These are phyloP conservation scores for Equus quagga DNA, from an alignment of 2,113 vertebrate species.

Conservation along the genomic window DNA sequence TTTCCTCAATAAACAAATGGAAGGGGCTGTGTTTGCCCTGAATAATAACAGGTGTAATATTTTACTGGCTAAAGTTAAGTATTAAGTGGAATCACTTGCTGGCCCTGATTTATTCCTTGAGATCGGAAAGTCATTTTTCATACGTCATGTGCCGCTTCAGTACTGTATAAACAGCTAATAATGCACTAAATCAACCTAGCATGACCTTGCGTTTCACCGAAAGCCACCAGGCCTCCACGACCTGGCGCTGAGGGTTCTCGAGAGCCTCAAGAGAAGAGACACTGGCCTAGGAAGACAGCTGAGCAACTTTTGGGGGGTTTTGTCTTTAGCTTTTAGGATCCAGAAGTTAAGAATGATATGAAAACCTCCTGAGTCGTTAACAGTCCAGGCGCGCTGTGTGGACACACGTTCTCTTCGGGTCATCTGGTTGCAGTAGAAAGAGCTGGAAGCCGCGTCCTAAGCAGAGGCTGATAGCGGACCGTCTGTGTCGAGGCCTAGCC, in stretches of 20 bases:
- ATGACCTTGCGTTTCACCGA: conserved; percentile 61
- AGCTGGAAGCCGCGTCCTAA: not conserved
- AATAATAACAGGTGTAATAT: conserved; percentile 81
- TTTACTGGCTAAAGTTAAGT: conserved; percentile 78
- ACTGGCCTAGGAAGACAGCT: not conserved
- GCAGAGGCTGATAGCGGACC: not conserved
- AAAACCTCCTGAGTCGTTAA: not conserved
- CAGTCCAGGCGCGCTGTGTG: rapidly evolving
- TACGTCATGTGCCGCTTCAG: conserved; percentile 44
- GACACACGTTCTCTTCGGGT: rapidly evolving
- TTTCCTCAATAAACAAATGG: conserved; percentile 84
- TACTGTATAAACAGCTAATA: conserved; percentile 78
- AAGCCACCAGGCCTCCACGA: not conserved
- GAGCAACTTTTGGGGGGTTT: not conserved
- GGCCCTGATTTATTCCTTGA: conserved; percentile 81
- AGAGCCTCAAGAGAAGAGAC: not conserved
- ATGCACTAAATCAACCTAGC: conserved; percentile 71
- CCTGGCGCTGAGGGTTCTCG: not conserved
- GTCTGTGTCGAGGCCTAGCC: rapidly evolving
- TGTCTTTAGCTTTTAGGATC: not conserved
- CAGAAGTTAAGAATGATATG: not conserved
- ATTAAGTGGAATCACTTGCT: conserved; percentile 78
- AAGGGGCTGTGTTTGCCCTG: conserved; percentile 80
- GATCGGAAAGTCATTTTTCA: conserved; percentile 81
- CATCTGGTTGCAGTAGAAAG: not conserved